Conservation (phyloP, 2,113 vertebrate species). For the Phylloscopus trochilus region DNA sequence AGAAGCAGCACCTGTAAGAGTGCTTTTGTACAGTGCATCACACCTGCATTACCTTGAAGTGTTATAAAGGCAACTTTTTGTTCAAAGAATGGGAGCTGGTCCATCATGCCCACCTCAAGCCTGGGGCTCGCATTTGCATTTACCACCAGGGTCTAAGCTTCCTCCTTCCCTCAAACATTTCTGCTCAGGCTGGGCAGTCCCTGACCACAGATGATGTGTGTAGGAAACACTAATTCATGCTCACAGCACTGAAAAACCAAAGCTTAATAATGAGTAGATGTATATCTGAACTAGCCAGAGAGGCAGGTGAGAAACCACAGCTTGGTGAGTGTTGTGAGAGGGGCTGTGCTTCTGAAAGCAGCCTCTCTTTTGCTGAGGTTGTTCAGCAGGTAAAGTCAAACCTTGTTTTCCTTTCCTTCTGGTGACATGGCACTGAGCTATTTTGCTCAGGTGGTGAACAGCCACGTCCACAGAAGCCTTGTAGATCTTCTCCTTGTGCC, state of each 20-base stretch:
- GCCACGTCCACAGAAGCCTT: background rate
- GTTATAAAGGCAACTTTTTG: background rate
- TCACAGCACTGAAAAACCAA: background rate
- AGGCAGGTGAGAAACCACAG: background rate
- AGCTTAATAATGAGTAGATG: background rate
- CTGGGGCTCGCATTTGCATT: background rate
- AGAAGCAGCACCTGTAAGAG: background rate
- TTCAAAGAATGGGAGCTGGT: background rate
- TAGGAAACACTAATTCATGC: background rate
- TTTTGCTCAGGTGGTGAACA: fast-evolving
- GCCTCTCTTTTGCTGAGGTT: background rate
- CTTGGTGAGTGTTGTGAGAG: background rate
- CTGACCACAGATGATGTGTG: background rate
- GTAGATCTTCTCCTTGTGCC: background rate
- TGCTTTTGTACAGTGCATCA: background rate
- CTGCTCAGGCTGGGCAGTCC: background rate
- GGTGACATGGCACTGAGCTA: background rate
- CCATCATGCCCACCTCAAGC: background rate
- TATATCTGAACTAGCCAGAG: background rate
- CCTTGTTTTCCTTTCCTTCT: background rate
- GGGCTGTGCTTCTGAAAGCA: fast-evolving
- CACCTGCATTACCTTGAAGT: background rate
- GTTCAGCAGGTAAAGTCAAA: background rate
- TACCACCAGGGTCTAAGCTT: background rate
- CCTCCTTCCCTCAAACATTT: background rate